A percentile compares a stretch with the other conserved stretches of the same genome.
Conservation (phyloP, 2,888 invertebrate genomes). For the Notodonta ziczac region DNA sequence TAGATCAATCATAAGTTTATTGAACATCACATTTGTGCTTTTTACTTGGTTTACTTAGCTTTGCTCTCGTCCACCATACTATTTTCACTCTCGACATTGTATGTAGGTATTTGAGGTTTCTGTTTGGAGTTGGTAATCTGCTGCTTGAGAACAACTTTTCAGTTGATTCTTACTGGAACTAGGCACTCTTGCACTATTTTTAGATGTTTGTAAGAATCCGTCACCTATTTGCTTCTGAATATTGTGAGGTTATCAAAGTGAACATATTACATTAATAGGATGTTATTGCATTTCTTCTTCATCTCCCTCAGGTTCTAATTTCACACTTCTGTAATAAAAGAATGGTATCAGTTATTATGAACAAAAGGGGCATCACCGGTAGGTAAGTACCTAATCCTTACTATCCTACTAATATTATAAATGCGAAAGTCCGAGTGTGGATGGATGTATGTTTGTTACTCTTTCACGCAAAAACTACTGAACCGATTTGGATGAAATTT, state of each 20-base stretch:
- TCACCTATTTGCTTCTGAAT: slow-evolving; percentile 56
- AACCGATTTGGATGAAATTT: no score
- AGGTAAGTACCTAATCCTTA: no score
- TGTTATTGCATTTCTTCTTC: slow-evolving; percentile 56
- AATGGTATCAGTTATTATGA: neutral
- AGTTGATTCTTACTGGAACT: slow-evolving; percentile 35
- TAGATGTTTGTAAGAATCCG: slow-evolving; percentile 43
- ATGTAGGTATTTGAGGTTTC: no score
- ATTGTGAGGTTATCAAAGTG: slow-evolving; percentile 70
- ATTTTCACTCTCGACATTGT: no score
- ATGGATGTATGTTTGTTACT: no score
- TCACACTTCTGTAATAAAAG: slow-evolving; percentile 53
- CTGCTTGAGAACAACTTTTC: slow-evolving; percentile 25
- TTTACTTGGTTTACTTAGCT: slow-evolving; percentile 49
- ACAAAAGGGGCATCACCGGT: no score
- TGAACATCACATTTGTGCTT: no score
- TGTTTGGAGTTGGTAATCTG: slow-evolving; percentile 32
- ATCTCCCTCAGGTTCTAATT: slow-evolving; percentile 58
- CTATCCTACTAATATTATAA: no score
- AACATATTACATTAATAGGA: slow-evolving; percentile 65
- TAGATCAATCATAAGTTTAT: slow-evolving; percentile 19
- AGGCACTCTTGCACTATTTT: slow-evolving; percentile 36
- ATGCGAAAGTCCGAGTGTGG: no score
- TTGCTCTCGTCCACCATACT: slow-evolving; percentile 51
- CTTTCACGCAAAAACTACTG: no score